Conservation (phyloP, 2,888 invertebrate species). For the Drepana falcataria region DNA sequence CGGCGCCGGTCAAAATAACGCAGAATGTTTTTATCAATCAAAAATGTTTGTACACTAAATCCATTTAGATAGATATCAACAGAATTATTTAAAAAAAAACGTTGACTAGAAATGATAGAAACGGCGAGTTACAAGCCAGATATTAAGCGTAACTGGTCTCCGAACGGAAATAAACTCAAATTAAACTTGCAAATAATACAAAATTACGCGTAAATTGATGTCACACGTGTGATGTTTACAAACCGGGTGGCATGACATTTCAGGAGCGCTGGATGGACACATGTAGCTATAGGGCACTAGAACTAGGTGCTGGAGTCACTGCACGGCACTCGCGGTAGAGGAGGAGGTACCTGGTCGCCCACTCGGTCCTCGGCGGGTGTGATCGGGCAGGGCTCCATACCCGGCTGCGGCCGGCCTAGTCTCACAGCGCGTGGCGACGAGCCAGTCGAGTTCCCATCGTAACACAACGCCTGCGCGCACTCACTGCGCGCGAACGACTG, state of each 20-base stretch:
- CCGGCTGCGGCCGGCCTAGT: constrained; percentile 53
- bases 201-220: not conserved
- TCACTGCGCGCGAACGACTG: constrained; percentile 51
- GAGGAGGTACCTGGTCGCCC: constrained; percentile 70
- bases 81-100: too few relatives aligned
- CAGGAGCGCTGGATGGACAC: not conserved
- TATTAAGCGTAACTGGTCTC: not conserved
- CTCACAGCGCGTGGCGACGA: constrained; percentile 29
- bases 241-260: constrained; percentile 24
- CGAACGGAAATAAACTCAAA: not conserved
- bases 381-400: constrained; percentile 74
- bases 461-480: constrained; percentile 55
- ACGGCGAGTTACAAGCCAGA: not conserved
- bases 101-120: too few relatives aligned
- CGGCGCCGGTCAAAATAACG: too few relatives aligned
- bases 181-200: not conserved
- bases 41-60: too few relatives aligned
- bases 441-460: constrained; percentile 25
- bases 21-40: too few relatives aligned
- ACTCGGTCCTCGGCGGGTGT: constrained; percentile 70
- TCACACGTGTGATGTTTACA: constrained; percentile 23
- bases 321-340: constrained; percentile 7
- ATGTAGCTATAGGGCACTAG: not conserved
- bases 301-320: not conserved
- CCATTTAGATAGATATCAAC: too few relatives aligned